phyloP scores from a whole-genome alignment of 2,888 invertebrate species.

The Campoplex nolae region DNA sequence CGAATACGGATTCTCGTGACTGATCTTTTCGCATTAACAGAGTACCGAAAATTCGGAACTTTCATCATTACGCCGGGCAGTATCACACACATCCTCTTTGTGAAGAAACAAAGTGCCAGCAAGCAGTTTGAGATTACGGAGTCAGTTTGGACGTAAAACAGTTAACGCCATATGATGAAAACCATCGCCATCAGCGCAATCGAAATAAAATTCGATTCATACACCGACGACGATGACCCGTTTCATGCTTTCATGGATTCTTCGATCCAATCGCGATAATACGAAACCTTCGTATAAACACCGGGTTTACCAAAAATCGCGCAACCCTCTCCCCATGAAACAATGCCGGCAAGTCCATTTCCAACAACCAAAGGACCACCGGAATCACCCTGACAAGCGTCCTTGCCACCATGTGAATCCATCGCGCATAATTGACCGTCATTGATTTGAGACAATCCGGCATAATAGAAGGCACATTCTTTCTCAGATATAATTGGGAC shows the following conservation, averaged over 20 bases:
- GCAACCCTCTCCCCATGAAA: conserved; percentile 86
- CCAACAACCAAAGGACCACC: conserved; percentile 77
- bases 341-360: conserved; percentile 75
- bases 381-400: conserved; percentile 79
- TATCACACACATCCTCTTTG: background rate
- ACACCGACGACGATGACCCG: conserved; percentile 12
- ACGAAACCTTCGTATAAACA: conserved; percentile 85
- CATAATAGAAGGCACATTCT: conserved; percentile 85
- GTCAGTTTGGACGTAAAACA: background rate
- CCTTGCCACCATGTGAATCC: conserved; percentile 86
- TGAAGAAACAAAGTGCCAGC: background rate
- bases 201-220: conserved; percentile 1
- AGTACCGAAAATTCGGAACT: background rate
- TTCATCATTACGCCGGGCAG: background rate
- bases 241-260: conserved; percentile 19
- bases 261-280: conserved; percentile 84
- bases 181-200: conserved; percentile 8
- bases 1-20: background rate
- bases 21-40: background rate
- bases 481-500: conserved; percentile 86
- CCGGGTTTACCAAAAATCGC: conserved; percentile 84
- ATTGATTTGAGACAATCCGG: conserved; percentile 66
- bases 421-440: conserved; percentile 87
- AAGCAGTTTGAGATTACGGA: background rate
- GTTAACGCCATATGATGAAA: background rate